Evolutionary conservation across 2,888 invertebrate genomes (phyloP).

Genomic region (Agonopterix subpropinquella): DNA sequence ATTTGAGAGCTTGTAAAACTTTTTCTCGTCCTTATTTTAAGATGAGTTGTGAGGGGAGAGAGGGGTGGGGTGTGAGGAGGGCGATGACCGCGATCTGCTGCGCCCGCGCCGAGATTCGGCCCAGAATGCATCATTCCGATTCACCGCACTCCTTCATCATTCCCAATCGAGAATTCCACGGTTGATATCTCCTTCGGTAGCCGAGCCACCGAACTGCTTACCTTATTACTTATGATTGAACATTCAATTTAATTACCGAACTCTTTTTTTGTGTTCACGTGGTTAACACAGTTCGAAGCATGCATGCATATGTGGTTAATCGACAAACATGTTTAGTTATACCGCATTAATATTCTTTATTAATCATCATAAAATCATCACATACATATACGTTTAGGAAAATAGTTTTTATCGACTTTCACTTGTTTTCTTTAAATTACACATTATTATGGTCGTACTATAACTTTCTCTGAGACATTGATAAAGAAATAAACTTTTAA

Average conservation of each 20-base stretch:
- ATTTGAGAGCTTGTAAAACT: conserved; percentile 40
- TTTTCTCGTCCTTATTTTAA: conserved; percentile 34
- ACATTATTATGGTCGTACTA: neutral
- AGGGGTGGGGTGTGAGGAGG: conserved; percentile 42
- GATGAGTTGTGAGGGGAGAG: conserved; percentile 3
- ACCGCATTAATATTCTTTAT: conserved; percentile 2
- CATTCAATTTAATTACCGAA: conserved; percentile 35
- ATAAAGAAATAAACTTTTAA: no score
- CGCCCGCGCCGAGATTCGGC: conserved; percentile 47
- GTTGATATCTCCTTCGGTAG: conserved; percentile 62
- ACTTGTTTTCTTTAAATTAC: neutral
- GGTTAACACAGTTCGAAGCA: no score
- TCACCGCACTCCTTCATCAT: conserved; percentile 50
- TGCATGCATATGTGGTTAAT: no score
- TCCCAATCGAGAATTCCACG: conserved; percentile 62
- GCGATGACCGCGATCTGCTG: conserved; percentile 56
- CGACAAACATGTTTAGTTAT: neutral
- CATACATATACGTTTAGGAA: neutral
- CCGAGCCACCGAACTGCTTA: conserved; percentile 38
- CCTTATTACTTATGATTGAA: conserved; percentile 58
- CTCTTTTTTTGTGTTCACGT: conserved; percentile 25
- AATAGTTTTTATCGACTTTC: conserved; percentile 1
- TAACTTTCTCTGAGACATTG: neutral
- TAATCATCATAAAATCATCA: conserved; percentile 3
- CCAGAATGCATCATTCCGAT: conserved; percentile 63